Percentiles rank a stretch among this genome's conserved stretches.
These are phyloP conservation scores for Girardia tigrina DNA, from an alignment of 2,888 invertebrate species.

Conservation along the genomic window DNA sequence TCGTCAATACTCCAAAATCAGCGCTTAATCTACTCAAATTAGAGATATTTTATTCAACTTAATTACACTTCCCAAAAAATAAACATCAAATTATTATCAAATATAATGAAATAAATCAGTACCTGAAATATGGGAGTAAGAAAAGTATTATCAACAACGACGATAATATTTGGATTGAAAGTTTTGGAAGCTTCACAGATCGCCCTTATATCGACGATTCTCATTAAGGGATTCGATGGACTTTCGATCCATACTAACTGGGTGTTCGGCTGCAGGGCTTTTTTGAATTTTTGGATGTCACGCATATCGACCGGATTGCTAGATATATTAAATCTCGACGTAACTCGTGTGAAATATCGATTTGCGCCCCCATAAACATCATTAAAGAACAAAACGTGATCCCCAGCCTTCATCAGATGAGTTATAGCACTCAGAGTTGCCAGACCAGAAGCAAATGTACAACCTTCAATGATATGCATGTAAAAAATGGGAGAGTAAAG, in stretches of 20 bases:
- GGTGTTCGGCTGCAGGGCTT: constrained; percentile 36
- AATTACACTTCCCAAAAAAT: too few species aligned
- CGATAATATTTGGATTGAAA: constrained; percentile 58
- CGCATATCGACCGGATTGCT: constrained; percentile 69
- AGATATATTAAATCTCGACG: constrained; percentile 60
- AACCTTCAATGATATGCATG: too few species aligned
- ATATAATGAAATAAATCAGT: too few species aligned
- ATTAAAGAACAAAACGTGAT: constrained; percentile 75
- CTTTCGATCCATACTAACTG: constrained; percentile 73
- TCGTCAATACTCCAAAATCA: too few species aligned
- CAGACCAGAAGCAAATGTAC: constrained; percentile 71
- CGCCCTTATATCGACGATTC: constrained; percentile 70
- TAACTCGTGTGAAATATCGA: constrained; percentile 59
- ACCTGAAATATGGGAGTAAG: constrained; percentile 71
- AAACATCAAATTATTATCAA: too few species aligned
- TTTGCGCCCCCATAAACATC: constrained; percentile 79
- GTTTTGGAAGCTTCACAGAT: constrained; percentile 56
- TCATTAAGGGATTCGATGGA: constrained; percentile 83
- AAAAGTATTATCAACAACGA: constrained; percentile 74
- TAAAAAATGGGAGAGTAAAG: too few species aligned
- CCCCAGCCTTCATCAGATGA: constrained; percentile 65
- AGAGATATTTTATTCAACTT: too few species aligned
- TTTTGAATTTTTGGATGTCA: constrained; percentile 53
- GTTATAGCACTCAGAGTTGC: constrained; percentile 67
- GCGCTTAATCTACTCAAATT: too few species aligned